Conservation (phyloP, 2,113 vertebrate genomes). For the Mohoua ochrocephala region DNA sequence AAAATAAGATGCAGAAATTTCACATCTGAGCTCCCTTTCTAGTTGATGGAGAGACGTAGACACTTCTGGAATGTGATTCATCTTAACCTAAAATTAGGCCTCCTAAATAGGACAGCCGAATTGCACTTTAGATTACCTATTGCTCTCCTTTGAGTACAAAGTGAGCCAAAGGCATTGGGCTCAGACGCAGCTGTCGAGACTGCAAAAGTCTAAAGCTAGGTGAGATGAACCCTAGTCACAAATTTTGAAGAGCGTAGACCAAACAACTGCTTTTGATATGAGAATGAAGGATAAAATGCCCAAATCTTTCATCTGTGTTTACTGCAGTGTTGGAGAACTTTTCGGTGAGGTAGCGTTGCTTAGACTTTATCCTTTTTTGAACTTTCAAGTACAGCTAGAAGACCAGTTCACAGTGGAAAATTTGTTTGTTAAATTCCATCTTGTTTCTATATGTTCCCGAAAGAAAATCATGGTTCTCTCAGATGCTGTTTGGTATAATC, state of each 20-base stretch:
- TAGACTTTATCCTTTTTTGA: background rate
- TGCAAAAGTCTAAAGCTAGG: background rate
- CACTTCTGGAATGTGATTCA: slow-evolving; percentile 60
- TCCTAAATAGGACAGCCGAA: slow-evolving; percentile 46
- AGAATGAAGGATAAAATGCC: background rate
- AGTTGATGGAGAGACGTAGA: background rate
- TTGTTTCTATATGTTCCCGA: background rate
- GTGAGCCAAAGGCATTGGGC: background rate
- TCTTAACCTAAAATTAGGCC: slow-evolving; percentile 55
- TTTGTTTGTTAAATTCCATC: background rate
- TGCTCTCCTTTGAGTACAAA: slow-evolving; percentile 18
- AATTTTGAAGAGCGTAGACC: background rate
- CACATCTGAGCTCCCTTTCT: slow-evolving; percentile 33
- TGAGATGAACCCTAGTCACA: background rate
- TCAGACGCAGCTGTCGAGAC: background rate
- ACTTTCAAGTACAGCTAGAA: background rate
- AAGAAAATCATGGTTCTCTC: background rate
- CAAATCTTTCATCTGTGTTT: background rate
- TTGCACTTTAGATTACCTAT: slow-evolving; percentile 28
- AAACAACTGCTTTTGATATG: background rate
- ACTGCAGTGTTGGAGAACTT: background rate
- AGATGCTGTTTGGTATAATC: background rate
- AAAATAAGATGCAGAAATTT: slow-evolving; percentile 16
- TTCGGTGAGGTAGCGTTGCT: background rate
- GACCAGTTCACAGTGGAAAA: background rate